Base-by-base conservation (phyloP, 2,797 vertebrate species). In the Leptodactylus fallax region DNA sequence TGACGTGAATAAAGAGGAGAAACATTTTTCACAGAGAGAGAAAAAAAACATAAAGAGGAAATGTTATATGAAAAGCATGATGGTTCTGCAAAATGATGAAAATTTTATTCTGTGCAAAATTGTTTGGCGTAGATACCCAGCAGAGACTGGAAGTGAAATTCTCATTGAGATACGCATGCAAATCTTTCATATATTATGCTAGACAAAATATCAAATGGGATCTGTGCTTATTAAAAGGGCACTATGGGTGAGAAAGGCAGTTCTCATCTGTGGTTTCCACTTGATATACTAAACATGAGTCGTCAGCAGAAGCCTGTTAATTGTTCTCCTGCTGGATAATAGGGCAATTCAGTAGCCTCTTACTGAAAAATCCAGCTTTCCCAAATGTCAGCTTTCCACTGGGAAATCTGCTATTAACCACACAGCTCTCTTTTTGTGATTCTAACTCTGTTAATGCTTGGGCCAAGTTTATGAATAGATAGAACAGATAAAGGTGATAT, bases 131-230 rank as follows among this genome's bases (percentile, higher is more conserved):
- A n/a, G 51, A 7, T 72, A n/a, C 81, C 81, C 81, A 58, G 67
- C 81, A 74, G 67, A 45, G 53, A 83, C 23, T 72, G 53, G 16
- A 83, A 47, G 27, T 74, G 69, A 74, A 56, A 21, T 84, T 47
- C 55, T 74, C 53, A 8, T 74, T 74, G 53, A 72, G 27, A 84
- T 74, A 60, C 45, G 23, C 69, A 83, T 84, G 82, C 69, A 74
- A 84, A 84, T 84, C 19, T 58, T 74, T 84, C 19, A 84, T 84
- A 84, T 84, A 58, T 76, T 84, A 84, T 84, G 82, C 82, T 74
- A 74, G 82, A 74, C 53, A 84, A 84, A 17, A 55, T 74, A 74
- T 84, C 53, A 84, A 72, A 84, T 84, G 17, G 55, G 36, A 47
- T 74, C 27, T 61, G 53, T 74, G 67, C 74, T 84, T 84, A 84